Evolutionary conservation across 1,140 invertebrate genomes (phyloP).

Genomic region (Diachasma alloeum): DNA sequence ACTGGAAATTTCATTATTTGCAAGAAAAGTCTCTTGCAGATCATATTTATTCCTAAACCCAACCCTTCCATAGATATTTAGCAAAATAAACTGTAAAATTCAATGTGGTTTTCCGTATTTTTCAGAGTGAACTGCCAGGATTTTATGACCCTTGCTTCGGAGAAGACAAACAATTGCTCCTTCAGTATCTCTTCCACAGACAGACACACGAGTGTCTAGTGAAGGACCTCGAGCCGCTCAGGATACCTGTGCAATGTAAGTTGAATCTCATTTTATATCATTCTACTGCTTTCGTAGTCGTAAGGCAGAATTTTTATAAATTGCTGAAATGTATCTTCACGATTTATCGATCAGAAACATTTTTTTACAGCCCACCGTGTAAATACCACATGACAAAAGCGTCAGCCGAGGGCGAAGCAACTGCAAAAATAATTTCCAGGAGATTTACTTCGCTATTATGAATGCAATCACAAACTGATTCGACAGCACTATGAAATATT

Average conservation of each 20-base stretch:
- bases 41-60: no score
- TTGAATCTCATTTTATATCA: slow-evolving; percentile 16
- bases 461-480: not conserved
- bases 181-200: slow-evolving; percentile 87
- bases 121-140: slow-evolving; percentile 91
- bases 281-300: no score
- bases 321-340: not conserved
- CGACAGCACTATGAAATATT: not conserved
- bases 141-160: slow-evolving; percentile 97
- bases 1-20: no score
- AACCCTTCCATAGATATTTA: no score
- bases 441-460: not conserved
- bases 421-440: not conserved
- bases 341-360: not conserved
- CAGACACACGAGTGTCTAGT: slow-evolving; percentile 82
- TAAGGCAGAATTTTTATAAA: not conserved
- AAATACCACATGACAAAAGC: slow-evolving; percentile 61
- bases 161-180: slow-evolving; percentile 87
- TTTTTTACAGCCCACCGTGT: slow-evolving; percentile 63
- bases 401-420: slow-evolving; percentile 23
- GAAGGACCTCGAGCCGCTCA: slow-evolving; percentile 78
- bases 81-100: not conserved
- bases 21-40: no score
- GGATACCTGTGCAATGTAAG: slow-evolving; percentile 78
- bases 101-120: slow-evolving; percentile 17